phyloP scores from a whole-genome alignment of 2,113 vertebrate genomes.

The Odontophorus gujanensis region DNA sequence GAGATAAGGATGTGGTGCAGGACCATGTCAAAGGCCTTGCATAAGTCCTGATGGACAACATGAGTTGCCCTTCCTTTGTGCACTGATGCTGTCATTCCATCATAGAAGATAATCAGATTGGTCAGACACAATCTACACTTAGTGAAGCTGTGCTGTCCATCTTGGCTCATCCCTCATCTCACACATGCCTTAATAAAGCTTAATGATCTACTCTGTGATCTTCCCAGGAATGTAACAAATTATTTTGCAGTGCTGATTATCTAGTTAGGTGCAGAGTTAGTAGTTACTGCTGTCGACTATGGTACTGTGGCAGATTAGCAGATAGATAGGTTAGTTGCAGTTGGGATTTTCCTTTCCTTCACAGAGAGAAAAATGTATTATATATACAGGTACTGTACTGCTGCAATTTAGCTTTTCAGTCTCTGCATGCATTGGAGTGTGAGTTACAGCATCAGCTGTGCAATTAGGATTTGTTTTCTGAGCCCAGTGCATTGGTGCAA shows the following conservation, averaged over 20 bases:
- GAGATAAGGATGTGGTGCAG: no score
- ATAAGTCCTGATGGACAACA: no score
- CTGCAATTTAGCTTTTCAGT: not conserved
- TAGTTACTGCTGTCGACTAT: not conserved
- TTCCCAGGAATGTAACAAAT: not conserved
- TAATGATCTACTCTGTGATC: not conserved
- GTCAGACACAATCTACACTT: no score
- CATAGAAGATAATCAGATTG: no score
- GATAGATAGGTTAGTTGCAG: not conserved
- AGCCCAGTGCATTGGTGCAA: not conserved
- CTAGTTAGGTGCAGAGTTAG: not conserved
- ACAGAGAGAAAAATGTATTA: not conserved
- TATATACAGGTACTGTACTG: not conserved
- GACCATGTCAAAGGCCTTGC: no score
- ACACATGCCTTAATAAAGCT: no score
- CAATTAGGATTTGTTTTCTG: not conserved
- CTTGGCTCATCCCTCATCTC: no score
- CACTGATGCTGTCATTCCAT: no score
- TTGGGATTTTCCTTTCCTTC: constrained; percentile 28
- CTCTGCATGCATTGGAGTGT: fast-evolving
- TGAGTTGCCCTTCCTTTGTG: no score
- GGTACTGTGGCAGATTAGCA: not conserved
- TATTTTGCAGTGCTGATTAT: not conserved
- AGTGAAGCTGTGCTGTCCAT: no score
- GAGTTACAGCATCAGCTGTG: not conserved